phyloP scores from a whole-genome alignment of 2,888 invertebrate species.

The Agriopis marginaria region DNA sequence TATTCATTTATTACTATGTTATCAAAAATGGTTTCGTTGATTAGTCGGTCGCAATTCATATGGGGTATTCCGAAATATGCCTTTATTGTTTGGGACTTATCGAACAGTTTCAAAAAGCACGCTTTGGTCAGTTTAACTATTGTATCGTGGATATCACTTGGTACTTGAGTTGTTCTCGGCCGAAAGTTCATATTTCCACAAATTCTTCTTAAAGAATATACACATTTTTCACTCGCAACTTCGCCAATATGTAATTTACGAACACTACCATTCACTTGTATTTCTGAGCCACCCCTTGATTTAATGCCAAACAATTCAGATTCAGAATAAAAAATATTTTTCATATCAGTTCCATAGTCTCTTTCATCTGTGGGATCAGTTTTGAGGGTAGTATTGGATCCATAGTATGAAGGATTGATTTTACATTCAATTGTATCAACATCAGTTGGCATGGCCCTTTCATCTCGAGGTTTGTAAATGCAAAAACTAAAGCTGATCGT shows the following conservation, averaged over 20 bases:
- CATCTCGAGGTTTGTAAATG: not conserved
- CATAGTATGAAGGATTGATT: constrained; percentile 23
- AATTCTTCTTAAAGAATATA: constrained; percentile 36
- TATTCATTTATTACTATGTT: constrained; percentile 18
- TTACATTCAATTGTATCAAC: not conserved
- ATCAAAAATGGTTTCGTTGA: constrained; percentile 40
- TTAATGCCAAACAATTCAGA: constrained; percentile 25
- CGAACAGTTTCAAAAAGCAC: constrained; percentile 27
- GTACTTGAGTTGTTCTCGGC: constrained; percentile 11
- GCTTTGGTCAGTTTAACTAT: constrained; percentile 23
- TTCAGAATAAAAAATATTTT: constrained; percentile 21
- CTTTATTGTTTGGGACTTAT: constrained; percentile 15
- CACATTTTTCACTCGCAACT: constrained; percentile 25
- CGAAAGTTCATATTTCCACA: constrained; percentile 32
- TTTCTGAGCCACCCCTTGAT: constrained; percentile 6
- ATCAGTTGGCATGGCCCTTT: not conserved
- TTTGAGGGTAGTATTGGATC: constrained; percentile 32
- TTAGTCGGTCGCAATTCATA: constrained; percentile 12
- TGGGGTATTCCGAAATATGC: constrained; percentile 13
- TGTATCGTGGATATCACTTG: constrained; percentile 8
- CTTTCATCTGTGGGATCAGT: constrained; percentile 17
- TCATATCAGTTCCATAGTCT: constrained; percentile 17
- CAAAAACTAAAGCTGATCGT: constrained; percentile 14
- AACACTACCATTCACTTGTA: constrained; percentile 28
- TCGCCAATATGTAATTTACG: constrained; percentile 34